Conservation (phyloP, 2,113 vertebrate genomes). For the Nansenia antarctica region DNA sequence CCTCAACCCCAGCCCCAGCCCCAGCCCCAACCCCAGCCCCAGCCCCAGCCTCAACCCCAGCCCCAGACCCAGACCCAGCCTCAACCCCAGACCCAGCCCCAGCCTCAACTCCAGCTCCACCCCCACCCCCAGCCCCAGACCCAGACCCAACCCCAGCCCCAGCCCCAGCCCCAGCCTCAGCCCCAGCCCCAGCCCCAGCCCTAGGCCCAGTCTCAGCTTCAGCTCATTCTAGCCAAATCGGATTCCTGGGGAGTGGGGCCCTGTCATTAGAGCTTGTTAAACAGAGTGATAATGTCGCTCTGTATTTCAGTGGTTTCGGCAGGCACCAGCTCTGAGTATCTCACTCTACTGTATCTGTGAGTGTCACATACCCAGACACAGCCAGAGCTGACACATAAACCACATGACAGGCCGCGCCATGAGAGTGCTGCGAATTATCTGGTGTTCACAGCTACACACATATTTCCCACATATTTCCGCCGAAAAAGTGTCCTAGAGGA, state of each 20-base stretch:
- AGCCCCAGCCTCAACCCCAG: background rate
- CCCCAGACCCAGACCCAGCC: background rate
- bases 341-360: background rate
- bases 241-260: constrained; percentile 1
- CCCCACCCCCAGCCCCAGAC: background rate
- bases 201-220: background rate
- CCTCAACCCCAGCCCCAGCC: background rate
- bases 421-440: too few species aligned
- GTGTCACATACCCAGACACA: background rate
- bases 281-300: constrained; percentile 48
- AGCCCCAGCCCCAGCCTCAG: background rate
- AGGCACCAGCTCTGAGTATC: constrained; percentile 37
- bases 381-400: constrained; percentile 12
- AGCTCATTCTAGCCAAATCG: background rate
- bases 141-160: background rate
- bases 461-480: too few species aligned
- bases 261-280: constrained; percentile 48
- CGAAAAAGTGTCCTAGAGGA: too few species aligned
- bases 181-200: constrained; percentile 5
- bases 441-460: too few species aligned
- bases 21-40: too few species aligned
- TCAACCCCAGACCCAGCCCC: background rate
- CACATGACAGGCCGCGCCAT: background rate
- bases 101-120: background rate
- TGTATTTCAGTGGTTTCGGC: constrained; percentile 34